A percentile compares a stretch with the other conserved stretches of the same genome.
phyloP scores from a whole-genome alignment of 2,797 vertebrate species.

The Manis crassicaudata region DNA sequence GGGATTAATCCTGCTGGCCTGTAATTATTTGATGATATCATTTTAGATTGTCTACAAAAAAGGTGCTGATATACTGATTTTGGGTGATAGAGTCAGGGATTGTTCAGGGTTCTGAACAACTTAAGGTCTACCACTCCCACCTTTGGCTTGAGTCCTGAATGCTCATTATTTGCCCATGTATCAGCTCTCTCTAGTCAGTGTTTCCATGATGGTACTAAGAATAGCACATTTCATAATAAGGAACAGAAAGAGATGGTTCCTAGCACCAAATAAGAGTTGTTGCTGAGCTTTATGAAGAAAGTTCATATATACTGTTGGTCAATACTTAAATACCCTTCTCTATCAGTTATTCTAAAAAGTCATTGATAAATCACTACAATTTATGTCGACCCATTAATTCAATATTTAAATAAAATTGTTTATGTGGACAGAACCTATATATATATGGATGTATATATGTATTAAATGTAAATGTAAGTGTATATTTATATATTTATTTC shows the following conservation, averaged over 20 bases:
- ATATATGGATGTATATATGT: neutral
- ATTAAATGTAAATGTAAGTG: no score
- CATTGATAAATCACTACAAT: neutral
- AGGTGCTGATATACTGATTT: neutral
- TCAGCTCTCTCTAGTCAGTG: neutral
- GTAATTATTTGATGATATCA: neutral
- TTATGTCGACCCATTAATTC: neutral
- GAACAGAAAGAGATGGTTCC: neutral
- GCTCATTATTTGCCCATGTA: no score
- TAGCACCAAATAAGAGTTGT: no score
- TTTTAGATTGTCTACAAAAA: neutral
- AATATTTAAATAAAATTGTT: neutral
- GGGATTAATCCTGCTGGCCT: neutral
- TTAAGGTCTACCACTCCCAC: rapidly evolving
- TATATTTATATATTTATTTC: neutral
- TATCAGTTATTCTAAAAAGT: neutral
- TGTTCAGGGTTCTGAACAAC: neutral
- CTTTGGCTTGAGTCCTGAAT: neutral
- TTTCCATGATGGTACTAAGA: neutral
- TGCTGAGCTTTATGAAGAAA: neutral
- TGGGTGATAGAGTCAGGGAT: neutral
- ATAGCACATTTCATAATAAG: neutral
- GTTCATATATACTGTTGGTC: neutral
- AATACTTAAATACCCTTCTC: neutral
- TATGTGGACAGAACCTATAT: neutral